Percentiles rank a stretch among this genome's conserved stretches.
phyloP scores from a whole-genome alignment of 2,888 invertebrate species.

The Eupeodes latifasciatus region DNA sequence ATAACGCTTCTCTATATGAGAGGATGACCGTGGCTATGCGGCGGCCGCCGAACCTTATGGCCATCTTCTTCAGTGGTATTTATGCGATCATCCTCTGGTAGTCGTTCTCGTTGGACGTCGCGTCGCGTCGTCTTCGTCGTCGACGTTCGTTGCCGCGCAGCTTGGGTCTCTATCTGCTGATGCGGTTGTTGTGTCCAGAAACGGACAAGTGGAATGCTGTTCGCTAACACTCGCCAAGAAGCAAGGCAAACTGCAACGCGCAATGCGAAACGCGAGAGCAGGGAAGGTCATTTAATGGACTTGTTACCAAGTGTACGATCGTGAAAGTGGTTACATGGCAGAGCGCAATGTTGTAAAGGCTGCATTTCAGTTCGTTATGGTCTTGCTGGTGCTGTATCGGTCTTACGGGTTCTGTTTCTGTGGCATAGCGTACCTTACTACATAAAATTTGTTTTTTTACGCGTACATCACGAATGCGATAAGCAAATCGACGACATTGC shows the following conservation, averaged over 20 bases:
- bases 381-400: neutral
- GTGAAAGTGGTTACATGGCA: slow-evolving; percentile 70
- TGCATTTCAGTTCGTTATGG: slow-evolving; percentile 28
- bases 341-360: slow-evolving; percentile 46
- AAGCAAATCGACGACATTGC: slow-evolving; percentile 74
- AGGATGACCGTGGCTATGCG: slow-evolving; percentile 35
- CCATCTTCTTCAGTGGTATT: slow-evolving; percentile 62
- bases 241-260: neutral
- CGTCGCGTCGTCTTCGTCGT: neutral
- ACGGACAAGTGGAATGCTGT: slow-evolving; percentile 75
- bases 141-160: neutral
- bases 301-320: slow-evolving; percentile 72
- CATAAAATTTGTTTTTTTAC: slow-evolving; percentile 40
- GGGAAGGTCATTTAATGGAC: slow-evolving; percentile 74
- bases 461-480: slow-evolving; percentile 68
- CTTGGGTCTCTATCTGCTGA: neutral
- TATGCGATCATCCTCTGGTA: slow-evolving; percentile 59
- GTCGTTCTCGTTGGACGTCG: neutral
- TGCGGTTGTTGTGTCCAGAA: slow-evolving; percentile 54
- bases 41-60: slow-evolving; percentile 64
- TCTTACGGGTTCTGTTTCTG: neutral
- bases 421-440: neutral
- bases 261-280: slow-evolving; percentile 10
- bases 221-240: slow-evolving; percentile 59
- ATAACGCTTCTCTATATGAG: neutral